Evolutionary conservation across 64 coral and sea anemone genomes (phyloP), one percentile per base, ranked within the genome.

Genomic region (Platygyra sinensis): DNA sequence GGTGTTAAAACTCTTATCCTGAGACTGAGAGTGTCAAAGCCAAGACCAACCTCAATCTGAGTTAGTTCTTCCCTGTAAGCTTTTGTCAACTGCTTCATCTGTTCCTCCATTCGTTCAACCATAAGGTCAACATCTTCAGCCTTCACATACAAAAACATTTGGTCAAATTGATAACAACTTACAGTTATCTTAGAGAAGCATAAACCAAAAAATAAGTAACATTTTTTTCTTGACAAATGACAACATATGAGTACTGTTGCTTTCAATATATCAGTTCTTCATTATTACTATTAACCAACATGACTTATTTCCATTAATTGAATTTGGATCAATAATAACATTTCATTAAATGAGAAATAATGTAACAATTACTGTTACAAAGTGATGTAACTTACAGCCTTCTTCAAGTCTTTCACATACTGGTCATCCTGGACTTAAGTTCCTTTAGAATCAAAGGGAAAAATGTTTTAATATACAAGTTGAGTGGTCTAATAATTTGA

Each of bases 341-440:
- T n/a, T n/a, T n/a, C n/a, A n/a, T n/a, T n/a, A n/a, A n/a, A n/a
- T n/a, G n/a, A n/a, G n/a, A n/a, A n/a, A n/a, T 36, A 36, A 36
- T 36, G 33, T 46, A 46, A 46, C 7, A 46, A 6, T 46, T 46
- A 46, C 6, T 46, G 42, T 46, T 46, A 46, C 42, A 46, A 46
- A 5, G 5, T 5, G 42, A 46, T 46, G 42, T 46, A 62, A 96
- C 95, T 96, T 77, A 96, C 95, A 22, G 95, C 95, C 88, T 96
- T 99, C 89, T 99, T 99, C 19, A 99, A 80, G 62, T 99, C 97
- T 86, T 96, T 99, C 22, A 99, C 97, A 93, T 99, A 99, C 39
- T 91, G 97, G 62, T 99, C 97, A 89, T 99, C 97, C 59, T 89
- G 63, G 78, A 54, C 91, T 99, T 99, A 30, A 99, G 72, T 78